Percentiles rank a stretch among this genome's conserved stretches.
phyloP scores from a whole-genome alignment of 64 coral and sea anemone genomes.

The Cladopsammia gracilis region DNA sequence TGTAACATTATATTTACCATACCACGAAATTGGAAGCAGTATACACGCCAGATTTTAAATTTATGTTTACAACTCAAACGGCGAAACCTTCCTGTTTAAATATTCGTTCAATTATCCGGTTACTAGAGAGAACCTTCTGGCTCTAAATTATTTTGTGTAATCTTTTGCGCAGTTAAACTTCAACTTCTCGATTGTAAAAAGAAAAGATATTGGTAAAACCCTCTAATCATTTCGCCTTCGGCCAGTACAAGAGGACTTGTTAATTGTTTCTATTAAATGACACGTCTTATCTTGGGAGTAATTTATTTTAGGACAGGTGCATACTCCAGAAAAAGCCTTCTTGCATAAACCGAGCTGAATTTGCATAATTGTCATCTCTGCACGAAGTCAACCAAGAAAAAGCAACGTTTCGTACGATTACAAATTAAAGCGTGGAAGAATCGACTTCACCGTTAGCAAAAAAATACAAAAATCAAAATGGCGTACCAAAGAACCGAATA shows the following conservation, averaged over 20 bases:
- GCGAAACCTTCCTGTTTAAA: conserved; percentile 29
- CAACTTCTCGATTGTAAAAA: not conserved
- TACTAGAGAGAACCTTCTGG: conserved; percentile 20
- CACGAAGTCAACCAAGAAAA: not conserved
- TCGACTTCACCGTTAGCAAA: not conserved
- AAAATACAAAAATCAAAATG: conserved; percentile 35
- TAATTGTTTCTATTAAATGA: conserved; percentile 41
- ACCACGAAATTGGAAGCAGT: conserved; percentile 9
- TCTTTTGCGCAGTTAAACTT: not conserved
- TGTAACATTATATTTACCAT: not conserved
- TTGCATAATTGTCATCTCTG: conserved; percentile 45
- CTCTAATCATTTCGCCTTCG: not conserved
- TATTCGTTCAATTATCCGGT: conserved; percentile 32
- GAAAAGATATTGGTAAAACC: not conserved
- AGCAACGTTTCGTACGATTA: conserved; percentile 7
- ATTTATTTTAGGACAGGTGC: conserved; percentile 55
- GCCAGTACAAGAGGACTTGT: not conserved
- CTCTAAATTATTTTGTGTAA: conserved; percentile 27
- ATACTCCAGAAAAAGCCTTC: conserved; percentile 20
- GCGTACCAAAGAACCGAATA: conserved; percentile 95
- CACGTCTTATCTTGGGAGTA: conserved; percentile 35
- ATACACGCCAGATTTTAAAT: not conserved
- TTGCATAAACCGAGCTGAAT: conserved; percentile 40
- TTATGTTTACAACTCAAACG: conserved; percentile 36
- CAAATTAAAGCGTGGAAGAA: not conserved